These are phyloP conservation scores for Sclerurus mexicanus DNA, from an alignment of 2,113 vertebrate genomes.

Conservation along the genomic window DNA sequence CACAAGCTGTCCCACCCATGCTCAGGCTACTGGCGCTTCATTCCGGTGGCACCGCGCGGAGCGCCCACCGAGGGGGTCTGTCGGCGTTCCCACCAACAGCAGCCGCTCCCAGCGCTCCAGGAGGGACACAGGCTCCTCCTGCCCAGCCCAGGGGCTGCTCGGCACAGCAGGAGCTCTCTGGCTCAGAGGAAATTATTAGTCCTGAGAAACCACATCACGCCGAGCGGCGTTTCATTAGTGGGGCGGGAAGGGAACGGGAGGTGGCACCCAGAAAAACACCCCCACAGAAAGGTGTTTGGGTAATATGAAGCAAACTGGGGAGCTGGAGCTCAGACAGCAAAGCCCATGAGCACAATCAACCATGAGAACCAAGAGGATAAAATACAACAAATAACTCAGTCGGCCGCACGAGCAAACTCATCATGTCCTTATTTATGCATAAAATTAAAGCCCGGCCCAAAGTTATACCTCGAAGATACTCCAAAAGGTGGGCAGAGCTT, in stretches of 20 bases:
- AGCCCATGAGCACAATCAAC: neutral
- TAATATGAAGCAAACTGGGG: neutral
- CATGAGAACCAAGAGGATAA: neutral
- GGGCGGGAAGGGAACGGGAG: neutral
- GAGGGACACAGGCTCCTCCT: constrained; percentile 39
- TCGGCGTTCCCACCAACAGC: constrained; percentile 57
- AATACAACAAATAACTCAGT: neutral
- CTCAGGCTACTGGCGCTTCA: neutral
- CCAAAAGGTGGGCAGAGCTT: neutral
- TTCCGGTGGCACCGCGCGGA: neutral
- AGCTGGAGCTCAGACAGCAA: neutral
- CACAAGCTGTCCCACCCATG: constrained; percentile 9
- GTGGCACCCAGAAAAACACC: neutral
- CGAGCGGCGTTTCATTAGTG: neutral
- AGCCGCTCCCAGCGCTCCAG: neutral
- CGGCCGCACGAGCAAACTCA: neutral
- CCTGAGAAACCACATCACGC: neutral
- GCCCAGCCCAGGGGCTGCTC: constrained; percentile 12
- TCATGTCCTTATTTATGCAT: accelerated
- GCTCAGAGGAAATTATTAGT: neutral
- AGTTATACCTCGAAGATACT: neutral
- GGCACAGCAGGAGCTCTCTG: neutral
- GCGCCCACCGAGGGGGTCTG: neutral
- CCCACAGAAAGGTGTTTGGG: neutral
- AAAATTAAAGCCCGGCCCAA: neutral